These are phyloP conservation scores for Oryzaephilus surinamensis DNA, from an alignment of 1,140 invertebrate genomes.

Conservation along the genomic window DNA sequence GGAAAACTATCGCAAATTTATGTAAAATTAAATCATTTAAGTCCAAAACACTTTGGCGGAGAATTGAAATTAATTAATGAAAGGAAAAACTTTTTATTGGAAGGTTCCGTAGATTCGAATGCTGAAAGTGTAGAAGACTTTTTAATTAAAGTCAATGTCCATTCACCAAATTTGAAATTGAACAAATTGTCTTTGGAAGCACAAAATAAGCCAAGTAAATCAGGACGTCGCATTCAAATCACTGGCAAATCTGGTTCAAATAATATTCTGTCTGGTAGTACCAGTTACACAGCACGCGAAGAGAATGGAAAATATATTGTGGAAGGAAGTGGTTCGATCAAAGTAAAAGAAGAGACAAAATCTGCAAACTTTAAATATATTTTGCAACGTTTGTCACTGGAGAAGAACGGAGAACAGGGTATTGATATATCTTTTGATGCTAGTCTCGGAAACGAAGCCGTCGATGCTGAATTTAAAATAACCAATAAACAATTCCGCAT, in stretches of 20 bases:
- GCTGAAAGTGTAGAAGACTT: conserved; percentile 54
- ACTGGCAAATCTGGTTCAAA: conserved; percentile 49
- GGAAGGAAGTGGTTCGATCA: conserved; percentile 56
- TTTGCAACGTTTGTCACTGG: conserved; percentile 45
- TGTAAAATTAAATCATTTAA: conserved; percentile 42
- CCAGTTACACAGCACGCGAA: conserved; percentile 55
- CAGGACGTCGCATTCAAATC: conserved; percentile 43
- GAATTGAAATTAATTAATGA: conserved; percentile 42
- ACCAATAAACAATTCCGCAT: conserved; percentile 59
- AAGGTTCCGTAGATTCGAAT: conserved; percentile 43
- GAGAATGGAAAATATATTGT: conserved; percentile 58
- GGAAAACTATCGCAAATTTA: conserved; percentile 41
- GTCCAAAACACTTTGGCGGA: conserved; percentile 45
- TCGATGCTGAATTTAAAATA: conserved; percentile 52
- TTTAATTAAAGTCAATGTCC: conserved; percentile 47
- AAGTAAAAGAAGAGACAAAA: conserved; percentile 52
- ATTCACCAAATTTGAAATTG: conserved; percentile 52
- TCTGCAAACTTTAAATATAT: conserved; percentile 61
- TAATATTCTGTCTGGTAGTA: conserved; percentile 54
- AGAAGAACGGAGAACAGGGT: conserved; percentile 50
- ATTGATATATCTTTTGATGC: conserved; percentile 45
- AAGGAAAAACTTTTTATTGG: conserved; percentile 39
- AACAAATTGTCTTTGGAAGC: conserved; percentile 55
- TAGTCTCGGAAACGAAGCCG: conserved; percentile 40
- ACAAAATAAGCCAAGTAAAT: conserved; percentile 45